These are phyloP conservation scores for Pungitius pungitius DNA, from an alignment of 2,113 vertebrate species.

Conservation along the genomic window DNA sequence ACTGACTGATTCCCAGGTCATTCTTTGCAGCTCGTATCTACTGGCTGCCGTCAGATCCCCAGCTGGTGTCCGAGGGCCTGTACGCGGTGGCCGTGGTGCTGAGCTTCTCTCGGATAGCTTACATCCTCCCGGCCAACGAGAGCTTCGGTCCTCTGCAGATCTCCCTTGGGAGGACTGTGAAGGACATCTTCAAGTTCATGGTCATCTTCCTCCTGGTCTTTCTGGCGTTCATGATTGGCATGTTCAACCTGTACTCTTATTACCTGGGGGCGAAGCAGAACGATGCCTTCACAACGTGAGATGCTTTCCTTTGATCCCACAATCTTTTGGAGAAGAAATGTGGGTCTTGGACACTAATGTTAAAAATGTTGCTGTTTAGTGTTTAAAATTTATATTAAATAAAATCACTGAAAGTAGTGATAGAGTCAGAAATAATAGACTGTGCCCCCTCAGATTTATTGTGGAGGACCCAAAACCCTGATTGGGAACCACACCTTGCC, in stretches of 20 bases:
- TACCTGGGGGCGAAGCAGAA: slow-evolving; percentile 97
- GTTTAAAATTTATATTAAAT: background rate
- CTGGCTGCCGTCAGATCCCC: slow-evolving; percentile 95
- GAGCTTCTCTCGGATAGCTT: slow-evolving; percentile 97
- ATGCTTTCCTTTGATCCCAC: background rate
- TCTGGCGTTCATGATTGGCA: slow-evolving; percentile 98
- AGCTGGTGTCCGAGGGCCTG: slow-evolving; percentile 95
- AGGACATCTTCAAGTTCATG: slow-evolving; percentile 99
- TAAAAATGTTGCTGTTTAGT: background rate
- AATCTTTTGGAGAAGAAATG: background rate
- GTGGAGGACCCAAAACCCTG: background rate
- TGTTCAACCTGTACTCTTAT: slow-evolving; percentile 98
- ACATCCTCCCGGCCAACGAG: slow-evolving; percentile 97
- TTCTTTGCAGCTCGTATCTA: slow-evolving; percentile 86
- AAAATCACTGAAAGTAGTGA: background rate
- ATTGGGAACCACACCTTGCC: background rate
- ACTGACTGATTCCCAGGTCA: background rate
- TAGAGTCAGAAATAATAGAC: background rate
- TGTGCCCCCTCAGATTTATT: background rate
- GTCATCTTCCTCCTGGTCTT: slow-evolving; percentile 99
- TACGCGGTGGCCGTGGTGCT: slow-evolving; percentile 96
- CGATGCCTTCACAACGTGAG: slow-evolving; percentile 98
- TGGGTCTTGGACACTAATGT: too few species aligned
- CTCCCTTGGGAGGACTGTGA: slow-evolving; percentile 95
- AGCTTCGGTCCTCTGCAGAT: slow-evolving; percentile 98